Evolutionary conservation across 2,113 vertebrate species (phyloP), one percentile per base, ranked within the genome.

Genomic region (Blennius ocellaris): DNA sequence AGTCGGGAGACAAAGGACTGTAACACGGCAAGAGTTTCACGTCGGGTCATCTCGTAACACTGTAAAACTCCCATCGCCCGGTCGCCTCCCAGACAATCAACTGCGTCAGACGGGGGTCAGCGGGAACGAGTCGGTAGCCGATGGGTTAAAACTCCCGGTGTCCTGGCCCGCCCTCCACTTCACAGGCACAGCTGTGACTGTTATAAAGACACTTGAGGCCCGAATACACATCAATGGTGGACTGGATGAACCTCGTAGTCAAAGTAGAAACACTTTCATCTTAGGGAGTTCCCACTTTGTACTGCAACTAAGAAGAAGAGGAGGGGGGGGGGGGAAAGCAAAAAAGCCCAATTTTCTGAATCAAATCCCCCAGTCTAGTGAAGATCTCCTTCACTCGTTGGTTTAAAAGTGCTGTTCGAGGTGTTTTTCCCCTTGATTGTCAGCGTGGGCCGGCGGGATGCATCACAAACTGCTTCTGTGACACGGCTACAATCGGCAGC

Each of bases 191-290:
- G 86, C 88, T 83, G 86, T 86, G 73, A 64, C 76, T 77, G 71
- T 76, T 61, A n/a, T n/a, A 83, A 87, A 90, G 79, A 92, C 90
- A 89, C 85, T 79, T 78, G 51, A 84, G 81, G 85, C 69, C 75
- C 68, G 10, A 71, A 80, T 53, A 40, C 72, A 80, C 69, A 65
- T 66, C 69, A 30, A 60, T 5, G 36, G 36, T n/a, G 45, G 39
- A 75, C 68, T 55, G 73, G 58, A 48, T 45, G 54, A 71, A 71
- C 68, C 65, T 74, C 74, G 0, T 30, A 55, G 63, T 86, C 78
- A 76, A 76, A 78, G 67, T 81, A 75, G 17, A 65, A 82, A 78
- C 55, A 1, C 47, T 39, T 69, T 65, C 21, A 45, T 39, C 21
- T 2, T 30, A 30, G 4, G 21, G 21, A 1, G 5, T 43, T 56